Evolutionary conservation across 2,888 invertebrate species (phyloP).

Genomic region (Andrena haemorrhoa): DNA sequence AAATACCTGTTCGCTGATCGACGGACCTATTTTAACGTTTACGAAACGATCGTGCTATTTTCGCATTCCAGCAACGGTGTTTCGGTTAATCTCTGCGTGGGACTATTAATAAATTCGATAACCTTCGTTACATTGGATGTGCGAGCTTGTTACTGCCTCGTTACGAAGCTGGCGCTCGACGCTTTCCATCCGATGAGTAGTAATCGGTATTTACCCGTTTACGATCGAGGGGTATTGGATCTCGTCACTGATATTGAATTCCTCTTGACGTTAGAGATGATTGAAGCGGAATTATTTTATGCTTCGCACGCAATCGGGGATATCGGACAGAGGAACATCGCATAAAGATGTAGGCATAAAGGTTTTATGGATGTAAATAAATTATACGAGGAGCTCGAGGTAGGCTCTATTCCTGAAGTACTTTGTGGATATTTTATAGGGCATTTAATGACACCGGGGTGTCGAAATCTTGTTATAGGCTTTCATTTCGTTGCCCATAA

Average conservation of each 20-base stretch:
- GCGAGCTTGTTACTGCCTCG: constrained; percentile 24
- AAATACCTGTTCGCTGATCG: constrained; percentile 18
- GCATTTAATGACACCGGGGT: background rate
- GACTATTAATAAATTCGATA: constrained; percentile 46
- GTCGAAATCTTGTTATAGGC: background rate
- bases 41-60: constrained; percentile 19
- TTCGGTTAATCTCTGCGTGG: constrained; percentile 30
- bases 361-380: no score
- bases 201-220: constrained; percentile 1
- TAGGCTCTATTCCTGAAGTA: no score
- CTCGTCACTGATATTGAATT: constrained; percentile 27
- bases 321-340: background rate
- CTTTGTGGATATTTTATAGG: background rate
- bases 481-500: constrained; percentile 8
- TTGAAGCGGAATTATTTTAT: background rate
- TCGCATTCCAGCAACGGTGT: constrained; percentile 3
- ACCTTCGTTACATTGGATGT: constrained; percentile 45
- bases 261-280: background rate
- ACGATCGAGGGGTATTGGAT: constrained; percentile 1
- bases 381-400: no score
- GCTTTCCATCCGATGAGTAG: background rate
- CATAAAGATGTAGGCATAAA: background rate
- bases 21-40: constrained; percentile 20
- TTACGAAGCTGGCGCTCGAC: background rate
- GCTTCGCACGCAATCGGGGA: background rate